Conservation (phyloP, 64 coral and sea anemone species). For the Porites australiensis region DNA sequence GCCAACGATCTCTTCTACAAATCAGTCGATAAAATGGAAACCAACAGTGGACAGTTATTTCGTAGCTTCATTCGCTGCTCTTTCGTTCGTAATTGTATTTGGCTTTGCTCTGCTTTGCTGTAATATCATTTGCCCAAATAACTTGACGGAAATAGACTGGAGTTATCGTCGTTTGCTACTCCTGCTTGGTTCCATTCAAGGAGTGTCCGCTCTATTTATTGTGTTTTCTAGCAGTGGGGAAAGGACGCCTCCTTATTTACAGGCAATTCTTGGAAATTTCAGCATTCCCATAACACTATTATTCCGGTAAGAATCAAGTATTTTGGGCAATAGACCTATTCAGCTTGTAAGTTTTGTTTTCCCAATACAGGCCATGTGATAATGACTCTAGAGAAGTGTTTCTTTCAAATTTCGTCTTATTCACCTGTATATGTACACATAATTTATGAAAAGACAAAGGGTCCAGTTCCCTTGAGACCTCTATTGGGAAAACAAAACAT, state of each 20-base stretch:
- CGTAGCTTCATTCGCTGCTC: slow-evolving; percentile 30
- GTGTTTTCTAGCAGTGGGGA: slow-evolving; percentile 70
- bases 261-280: slow-evolving; percentile 77
- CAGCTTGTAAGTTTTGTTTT: too few species aligned
- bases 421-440: too few species aligned
- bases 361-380: too few species aligned
- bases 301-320: slow-evolving; percentile 49
- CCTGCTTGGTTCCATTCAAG: slow-evolving; percentile 16
- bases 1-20: not conserved
- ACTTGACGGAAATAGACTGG: slow-evolving; percentile 34
- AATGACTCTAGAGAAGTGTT: too few species aligned
- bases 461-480: too few species aligned
- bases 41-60: slow-evolving; percentile 63
- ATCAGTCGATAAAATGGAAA: not conserved
- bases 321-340: too few species aligned
- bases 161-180: slow-evolving; percentile 22
- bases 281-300: slow-evolving; percentile 67
- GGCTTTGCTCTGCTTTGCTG: slow-evolving; percentile 45
- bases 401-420: too few species aligned
- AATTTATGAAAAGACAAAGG: too few species aligned
- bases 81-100: slow-evolving; percentile 52
- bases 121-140: not conserved
- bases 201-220: slow-evolving; percentile 38
- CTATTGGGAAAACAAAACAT: too few species aligned
- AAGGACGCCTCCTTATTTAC: slow-evolving; percentile 80